Conservation (phyloP, 37 sponge, comb jelly and placozoan species). For the Eunapius fragilis region DNA sequence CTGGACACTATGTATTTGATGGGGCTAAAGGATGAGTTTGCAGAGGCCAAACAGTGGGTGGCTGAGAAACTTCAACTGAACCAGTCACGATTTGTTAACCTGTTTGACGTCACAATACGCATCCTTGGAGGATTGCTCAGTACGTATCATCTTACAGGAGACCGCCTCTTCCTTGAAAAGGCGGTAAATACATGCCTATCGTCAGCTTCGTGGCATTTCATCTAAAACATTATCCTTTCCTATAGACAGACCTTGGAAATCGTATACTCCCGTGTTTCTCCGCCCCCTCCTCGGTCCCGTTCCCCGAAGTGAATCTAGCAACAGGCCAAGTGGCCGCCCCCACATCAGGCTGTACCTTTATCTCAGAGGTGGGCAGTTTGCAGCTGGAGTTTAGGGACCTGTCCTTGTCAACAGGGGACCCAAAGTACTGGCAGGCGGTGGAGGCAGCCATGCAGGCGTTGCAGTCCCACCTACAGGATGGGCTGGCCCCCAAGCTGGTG, state of each 20-base stretch:
- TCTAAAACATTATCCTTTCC: too few species aligned
- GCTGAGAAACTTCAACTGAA: slow-evolving; percentile 37
- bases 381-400: slow-evolving; percentile 96
- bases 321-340: slow-evolving; percentile 40
- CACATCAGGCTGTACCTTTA: slow-evolving; percentile 17
- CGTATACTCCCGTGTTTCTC: slow-evolving; percentile 75
- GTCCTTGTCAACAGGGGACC: slow-evolving; percentile 63
- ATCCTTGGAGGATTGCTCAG: slow-evolving; percentile 90
- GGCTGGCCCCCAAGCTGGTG: slow-evolving; percentile 61
- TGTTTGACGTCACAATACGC: slow-evolving; percentile 95
- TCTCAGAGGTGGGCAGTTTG: slow-evolving; percentile 87
- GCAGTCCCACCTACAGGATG: slow-evolving; percentile 40
- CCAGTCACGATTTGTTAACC: slow-evolving; percentile 67
- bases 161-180: slow-evolving; percentile 81
- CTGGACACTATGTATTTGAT: slow-evolving; percentile 95
- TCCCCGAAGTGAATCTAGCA: slow-evolving; percentile 72
- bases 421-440: slow-evolving; percentile 46
- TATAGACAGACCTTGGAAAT: slow-evolving; percentile 85
- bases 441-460: slow-evolving; percentile 63
- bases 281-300: slow-evolving; percentile 86
- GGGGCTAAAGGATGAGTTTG: slow-evolving; percentile 84
- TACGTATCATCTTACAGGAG: slow-evolving; percentile 83
- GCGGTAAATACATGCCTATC: slow-evolving; percentile 85
- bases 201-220: too few species aligned
- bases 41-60: slow-evolving; percentile 84